These are phyloP conservation scores for Conger conger DNA, from an alignment of 2,113 vertebrate species.

Conservation along the genomic window DNA sequence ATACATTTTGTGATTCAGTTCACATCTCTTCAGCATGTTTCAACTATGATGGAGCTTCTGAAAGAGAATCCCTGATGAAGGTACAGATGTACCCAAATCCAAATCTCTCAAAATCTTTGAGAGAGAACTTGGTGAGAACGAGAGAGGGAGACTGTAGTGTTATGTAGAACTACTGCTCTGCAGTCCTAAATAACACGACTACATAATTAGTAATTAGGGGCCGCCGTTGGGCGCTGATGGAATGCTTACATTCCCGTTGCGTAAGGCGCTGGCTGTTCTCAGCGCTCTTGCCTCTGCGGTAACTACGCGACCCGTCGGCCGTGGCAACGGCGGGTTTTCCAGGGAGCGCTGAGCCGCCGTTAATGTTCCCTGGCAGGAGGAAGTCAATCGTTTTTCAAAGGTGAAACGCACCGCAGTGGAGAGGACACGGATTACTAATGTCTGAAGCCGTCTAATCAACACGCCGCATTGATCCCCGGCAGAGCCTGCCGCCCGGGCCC, in stretches of 20 bases:
- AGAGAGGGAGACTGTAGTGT: too few relatives aligned
- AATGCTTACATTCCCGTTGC: neutral
- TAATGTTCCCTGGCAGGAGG: neutral
- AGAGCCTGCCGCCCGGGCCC: neutral
- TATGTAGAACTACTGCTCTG: too few relatives aligned
- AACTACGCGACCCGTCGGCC: neutral
- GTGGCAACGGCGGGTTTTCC: neutral
- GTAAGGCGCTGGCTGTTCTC: neutral
- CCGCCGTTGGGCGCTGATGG: neutral
- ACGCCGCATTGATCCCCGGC: neutral
- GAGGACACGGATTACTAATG: constrained; percentile 16
- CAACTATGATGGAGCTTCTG: neutral
- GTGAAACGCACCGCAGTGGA: constrained; percentile 9
- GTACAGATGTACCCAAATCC: neutral
- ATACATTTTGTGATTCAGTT: neutral
- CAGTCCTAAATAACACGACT: neutral
- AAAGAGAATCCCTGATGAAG: neutral
- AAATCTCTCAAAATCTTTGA: too few relatives aligned
- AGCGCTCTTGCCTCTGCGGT: neutral
- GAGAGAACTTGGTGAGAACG: too few relatives aligned
- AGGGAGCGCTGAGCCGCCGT: neutral
- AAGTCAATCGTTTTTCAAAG: neutral
- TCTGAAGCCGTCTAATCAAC: neutral
- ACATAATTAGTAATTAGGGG: neutral
- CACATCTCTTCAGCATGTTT: neutral